Evolutionary conservation across 2,797 vertebrate genomes (phyloP), one percentile per base, ranked within the genome.

Genomic region (Chrosomus eos): DNA sequence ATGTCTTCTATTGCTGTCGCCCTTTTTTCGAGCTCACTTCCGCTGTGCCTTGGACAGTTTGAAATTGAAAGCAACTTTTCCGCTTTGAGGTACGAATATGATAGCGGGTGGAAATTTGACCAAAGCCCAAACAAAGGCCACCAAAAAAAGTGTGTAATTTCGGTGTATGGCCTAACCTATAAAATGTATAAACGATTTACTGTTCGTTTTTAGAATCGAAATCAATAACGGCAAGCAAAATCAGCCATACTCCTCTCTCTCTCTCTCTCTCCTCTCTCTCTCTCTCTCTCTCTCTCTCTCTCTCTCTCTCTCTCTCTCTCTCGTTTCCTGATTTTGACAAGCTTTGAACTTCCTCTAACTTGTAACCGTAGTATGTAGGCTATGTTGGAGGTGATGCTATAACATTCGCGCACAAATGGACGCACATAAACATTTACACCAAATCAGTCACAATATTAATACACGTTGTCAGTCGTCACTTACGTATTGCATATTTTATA

Each of bases 1-100:
- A 2, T 26, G 55, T 3, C 23, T 40, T 21, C 0, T 10, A n/a
- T 10, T 62, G 55, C 40, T 31, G 26, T 14, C 43, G 77, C 21
- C 43, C 26, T 21, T 14, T 48, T 43, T 28, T 23, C 14, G 51
- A 76, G 43, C 3, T 40, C 40, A 79, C 82, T 86, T 89, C 86
- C 86, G 83, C 66, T 66, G n/a, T 16, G 33, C 48, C 18, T 2
- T 64, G 10, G n/a, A 1, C 38, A 67, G 4, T 28, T 19, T 83
- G 0, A 23, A 53, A 43, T 1, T 8, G 0, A 10, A n/a, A 5
- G 74, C 21, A 55, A 38, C 77, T 68, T 60, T n/a, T 13, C 55
- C 51, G 13, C 51, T 36, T 31, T 18, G 7, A 62, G 6, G 13
- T 19, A 48, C 26, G 19, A 64, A 48, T 51, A 8, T 58, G 26